Percentiles rank a stretch among this genome's conserved stretches.
These are phyloP conservation scores for Notodonta ziczac DNA, from an alignment of 2,888 invertebrate genomes.

Conservation along the genomic window DNA sequence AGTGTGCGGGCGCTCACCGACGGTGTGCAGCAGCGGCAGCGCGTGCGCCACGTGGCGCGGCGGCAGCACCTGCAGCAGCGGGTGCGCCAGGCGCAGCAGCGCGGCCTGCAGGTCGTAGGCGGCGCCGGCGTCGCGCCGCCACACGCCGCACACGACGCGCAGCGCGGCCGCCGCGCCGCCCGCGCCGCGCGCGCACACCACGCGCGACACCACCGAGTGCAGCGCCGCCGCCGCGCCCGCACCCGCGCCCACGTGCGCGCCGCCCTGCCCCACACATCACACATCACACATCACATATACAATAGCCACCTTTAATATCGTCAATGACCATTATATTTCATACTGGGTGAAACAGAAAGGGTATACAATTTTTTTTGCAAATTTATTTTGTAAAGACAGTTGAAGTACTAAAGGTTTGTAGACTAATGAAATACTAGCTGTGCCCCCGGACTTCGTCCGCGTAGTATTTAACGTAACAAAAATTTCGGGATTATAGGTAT, in stretches of 20 bases:
- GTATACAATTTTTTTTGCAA: too few species aligned
- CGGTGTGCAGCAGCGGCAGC: constrained; percentile 90
- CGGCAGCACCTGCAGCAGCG: constrained; percentile 88
- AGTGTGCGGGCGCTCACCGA: constrained; percentile 53
- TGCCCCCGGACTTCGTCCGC: too few species aligned
- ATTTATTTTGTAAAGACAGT: too few species aligned
- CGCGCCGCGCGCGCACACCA: constrained; percentile 65
- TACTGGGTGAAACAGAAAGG: too few species aligned
- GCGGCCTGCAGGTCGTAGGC: constrained; percentile 59
- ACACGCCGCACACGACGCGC: constrained; percentile 84
- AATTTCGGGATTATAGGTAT: too few species aligned
- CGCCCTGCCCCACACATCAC: constrained; percentile 50
- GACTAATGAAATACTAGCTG: too few species aligned
- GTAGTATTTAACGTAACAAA: too few species aligned
- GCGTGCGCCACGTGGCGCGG: constrained; percentile 83
- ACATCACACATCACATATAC: too few species aligned
- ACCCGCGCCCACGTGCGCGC: constrained; percentile 67
- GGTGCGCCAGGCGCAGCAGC: constrained; percentile 88
- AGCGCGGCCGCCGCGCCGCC: constrained; percentile 58
- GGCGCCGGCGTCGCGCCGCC: constrained; percentile 79
- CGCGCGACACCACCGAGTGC: constrained; percentile 67
- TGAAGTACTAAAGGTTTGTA: too few species aligned
- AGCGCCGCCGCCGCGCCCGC: constrained; percentile 69
- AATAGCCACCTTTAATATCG: too few species aligned
- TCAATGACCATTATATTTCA: too few species aligned